Evolutionary conservation across 2,113 vertebrate genomes (phyloP).

Genomic region (Oreocharis arfaki): DNA sequence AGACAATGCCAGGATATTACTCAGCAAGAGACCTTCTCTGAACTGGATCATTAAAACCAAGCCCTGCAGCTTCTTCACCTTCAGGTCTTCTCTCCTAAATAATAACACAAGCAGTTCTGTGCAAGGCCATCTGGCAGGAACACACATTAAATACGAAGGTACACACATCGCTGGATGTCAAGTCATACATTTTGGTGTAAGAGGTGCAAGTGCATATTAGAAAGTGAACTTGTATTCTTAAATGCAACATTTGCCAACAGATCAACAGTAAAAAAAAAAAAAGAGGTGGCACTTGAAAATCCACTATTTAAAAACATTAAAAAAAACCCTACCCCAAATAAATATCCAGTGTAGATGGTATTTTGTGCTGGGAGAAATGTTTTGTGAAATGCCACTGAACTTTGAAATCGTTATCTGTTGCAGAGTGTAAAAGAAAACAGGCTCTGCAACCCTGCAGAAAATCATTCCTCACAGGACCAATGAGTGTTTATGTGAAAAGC

Average conservation of each 20-base stretch:
- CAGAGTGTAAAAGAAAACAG: not conserved
- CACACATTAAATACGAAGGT: not conserved
- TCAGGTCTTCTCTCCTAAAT: not conserved
- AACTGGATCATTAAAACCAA: constrained; percentile 41
- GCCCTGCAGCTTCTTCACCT: constrained; percentile 20
- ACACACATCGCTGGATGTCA: not conserved
- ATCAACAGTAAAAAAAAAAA: not conserved
- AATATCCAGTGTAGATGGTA: not conserved
- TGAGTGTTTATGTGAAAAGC: not conserved
- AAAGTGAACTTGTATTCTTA: not conserved
- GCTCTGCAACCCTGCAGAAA: not conserved
- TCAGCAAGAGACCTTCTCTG: not conserved
- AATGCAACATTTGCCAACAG: not conserved
- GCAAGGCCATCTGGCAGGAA: not conserved
- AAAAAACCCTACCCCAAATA: fast-evolving
- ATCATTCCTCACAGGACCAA: not conserved
- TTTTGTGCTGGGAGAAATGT: not conserved
- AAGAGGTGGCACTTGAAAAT: not conserved
- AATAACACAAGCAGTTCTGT: not conserved
- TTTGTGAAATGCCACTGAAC: not conserved
- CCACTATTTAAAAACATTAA: not conserved
- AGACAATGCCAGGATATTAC: constrained; percentile 51
- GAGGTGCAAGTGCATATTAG: not conserved
- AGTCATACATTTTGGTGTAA: not conserved
- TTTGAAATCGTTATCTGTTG: not conserved